Evolutionary conservation across 1,140 invertebrate genomes (phyloP).

Genomic region (Lucilia sericata): DNA sequence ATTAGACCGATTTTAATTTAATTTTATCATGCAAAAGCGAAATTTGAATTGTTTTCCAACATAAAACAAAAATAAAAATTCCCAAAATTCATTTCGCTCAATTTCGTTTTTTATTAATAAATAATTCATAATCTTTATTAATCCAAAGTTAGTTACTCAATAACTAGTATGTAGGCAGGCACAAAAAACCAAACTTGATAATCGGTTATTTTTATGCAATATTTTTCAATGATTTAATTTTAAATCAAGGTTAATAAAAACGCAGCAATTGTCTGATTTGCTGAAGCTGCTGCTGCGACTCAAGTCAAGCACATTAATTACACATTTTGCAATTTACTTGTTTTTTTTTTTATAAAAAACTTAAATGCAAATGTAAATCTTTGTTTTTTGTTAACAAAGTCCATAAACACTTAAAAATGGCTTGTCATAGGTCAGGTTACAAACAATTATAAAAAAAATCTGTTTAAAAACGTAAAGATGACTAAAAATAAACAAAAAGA

Average conservation of each 20-base stretch:
- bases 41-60: too few species aligned
- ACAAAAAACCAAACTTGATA: background rate
- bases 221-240: background rate
- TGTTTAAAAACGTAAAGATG: background rate
- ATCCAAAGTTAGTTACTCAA: too few species aligned
- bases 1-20: too few species aligned
- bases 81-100: too few species aligned
- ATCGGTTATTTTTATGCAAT: constrained; percentile 8
- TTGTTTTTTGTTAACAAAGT: background rate
- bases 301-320: background rate
- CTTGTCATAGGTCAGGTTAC: constrained; percentile 17
- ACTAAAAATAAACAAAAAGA: background rate
- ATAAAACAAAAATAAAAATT: too few species aligned
- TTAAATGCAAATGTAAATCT: background rate
- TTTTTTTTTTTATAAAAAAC: background rate
- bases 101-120: too few species aligned
- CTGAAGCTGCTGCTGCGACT: background rate
- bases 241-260: too few species aligned
- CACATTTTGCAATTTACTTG: background rate
- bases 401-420: background rate
- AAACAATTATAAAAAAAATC: background rate
- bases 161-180: background rate
- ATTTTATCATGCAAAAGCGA: too few species aligned
- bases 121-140: too few species aligned
- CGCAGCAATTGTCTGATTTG: too few species aligned